Percentiles rank a stretch among this genome's conserved stretches.
Evolutionary conservation across 2,888 invertebrate genomes (phyloP).

Genomic region (Ophion ellenae): DNA sequence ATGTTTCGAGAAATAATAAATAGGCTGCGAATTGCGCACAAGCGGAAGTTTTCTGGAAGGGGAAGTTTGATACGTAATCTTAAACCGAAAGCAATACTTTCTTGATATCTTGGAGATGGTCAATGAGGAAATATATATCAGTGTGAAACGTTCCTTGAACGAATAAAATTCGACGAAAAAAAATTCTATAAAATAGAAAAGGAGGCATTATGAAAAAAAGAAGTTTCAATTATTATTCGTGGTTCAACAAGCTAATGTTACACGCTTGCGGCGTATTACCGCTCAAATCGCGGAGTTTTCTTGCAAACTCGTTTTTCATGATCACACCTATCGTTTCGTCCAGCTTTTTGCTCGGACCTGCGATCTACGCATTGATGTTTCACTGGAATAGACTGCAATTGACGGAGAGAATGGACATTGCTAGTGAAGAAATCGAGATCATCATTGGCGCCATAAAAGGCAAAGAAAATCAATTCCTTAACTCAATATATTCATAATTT

Average conservation of each 20-base stretch:
- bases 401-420: slow-evolving; percentile 27
- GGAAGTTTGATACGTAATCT: background rate
- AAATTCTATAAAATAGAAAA: background rate
- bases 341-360: slow-evolving; percentile 27
- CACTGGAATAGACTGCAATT: slow-evolving; percentile 10
- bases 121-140: background rate
- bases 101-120: background rate
- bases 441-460: slow-evolving; percentile 44
- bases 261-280: slow-evolving; percentile 39
- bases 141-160: background rate
- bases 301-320: background rate
- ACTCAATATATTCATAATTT: background rate
- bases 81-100: background rate
- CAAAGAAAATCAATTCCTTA: background rate
- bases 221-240: slow-evolving; percentile 51
- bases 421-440: slow-evolving; percentile 8
- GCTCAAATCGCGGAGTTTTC: background rate
- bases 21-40: background rate
- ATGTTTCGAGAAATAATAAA: slow-evolving; percentile 6
- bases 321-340: slow-evolving; percentile 11
- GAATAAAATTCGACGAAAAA: background rate
- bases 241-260: slow-evolving; percentile 45
- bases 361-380: slow-evolving; percentile 32
- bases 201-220: slow-evolving; percentile 14
- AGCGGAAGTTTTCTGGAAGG: background rate